These are phyloP conservation scores for Australoheros facetus DNA, from an alignment of 2,797 vertebrate species.

Conservation along the genomic window DNA sequence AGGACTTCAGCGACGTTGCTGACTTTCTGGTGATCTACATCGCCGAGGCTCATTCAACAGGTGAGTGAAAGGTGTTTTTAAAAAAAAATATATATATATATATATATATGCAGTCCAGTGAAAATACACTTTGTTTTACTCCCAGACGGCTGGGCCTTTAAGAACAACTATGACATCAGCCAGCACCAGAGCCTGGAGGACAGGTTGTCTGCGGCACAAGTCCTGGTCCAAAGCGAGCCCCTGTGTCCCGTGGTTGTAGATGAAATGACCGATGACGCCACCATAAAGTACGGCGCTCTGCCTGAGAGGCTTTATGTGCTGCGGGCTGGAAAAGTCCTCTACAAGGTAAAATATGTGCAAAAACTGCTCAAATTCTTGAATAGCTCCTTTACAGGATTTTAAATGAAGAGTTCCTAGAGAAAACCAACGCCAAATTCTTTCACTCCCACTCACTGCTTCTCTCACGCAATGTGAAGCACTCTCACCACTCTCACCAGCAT, in stretches of 20 bases:
- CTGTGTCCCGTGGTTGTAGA: constrained; percentile 89
- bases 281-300: constrained; percentile 85
- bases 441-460: neutral
- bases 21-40: constrained; percentile 94
- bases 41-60: constrained; percentile 91
- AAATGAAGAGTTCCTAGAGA: neutral
- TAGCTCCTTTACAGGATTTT: neutral
- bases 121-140: neutral
- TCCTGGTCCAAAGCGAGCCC: constrained; percentile 85
- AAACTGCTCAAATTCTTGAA: neutral
- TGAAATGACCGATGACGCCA: constrained; percentile 84
- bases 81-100: no score
- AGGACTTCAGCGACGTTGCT: constrained; percentile 84
- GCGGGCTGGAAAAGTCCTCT: constrained; percentile 85
- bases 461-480: neutral
- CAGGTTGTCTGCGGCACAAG: constrained; percentile 82
- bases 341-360: constrained; percentile 82
- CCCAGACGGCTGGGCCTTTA: constrained; percentile 92
- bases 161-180: constrained; percentile 89
- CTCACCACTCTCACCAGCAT: no score
- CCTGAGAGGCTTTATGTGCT: constrained; percentile 92
- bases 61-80: constrained; percentile 72
- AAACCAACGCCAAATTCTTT: neutral
- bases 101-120: neutral
- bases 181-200: constrained; percentile 87